Conservation (phyloP, 1,140 invertebrate species). For the Neuroterus valhalla region DNA sequence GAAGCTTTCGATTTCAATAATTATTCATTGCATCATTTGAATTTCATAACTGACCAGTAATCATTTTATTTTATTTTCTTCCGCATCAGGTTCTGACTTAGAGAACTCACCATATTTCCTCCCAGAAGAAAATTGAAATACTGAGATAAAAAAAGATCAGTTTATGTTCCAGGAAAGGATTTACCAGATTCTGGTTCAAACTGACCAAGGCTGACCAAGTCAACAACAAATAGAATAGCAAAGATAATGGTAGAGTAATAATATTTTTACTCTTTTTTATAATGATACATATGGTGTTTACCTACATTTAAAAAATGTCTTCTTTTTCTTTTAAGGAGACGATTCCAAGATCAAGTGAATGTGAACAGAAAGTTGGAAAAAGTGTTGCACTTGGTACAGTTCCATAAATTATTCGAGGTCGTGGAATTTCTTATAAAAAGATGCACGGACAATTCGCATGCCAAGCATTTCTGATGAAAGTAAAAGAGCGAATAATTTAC, state of each 20-base stretch:
- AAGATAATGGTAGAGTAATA: too few relatives aligned
- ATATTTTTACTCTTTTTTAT: too few relatives aligned
- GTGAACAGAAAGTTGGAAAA: constrained; percentile 10
- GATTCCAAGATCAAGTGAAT: background rate
- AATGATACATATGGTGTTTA: too few relatives aligned
- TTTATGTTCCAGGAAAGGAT: too few relatives aligned
- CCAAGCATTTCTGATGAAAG: constrained; percentile 16
- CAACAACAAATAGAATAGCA: too few relatives aligned
- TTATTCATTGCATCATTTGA: constrained; percentile 18
- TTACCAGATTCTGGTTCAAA: too few relatives aligned
- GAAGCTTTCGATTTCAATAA: constrained; percentile 19
- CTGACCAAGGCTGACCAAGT: too few relatives aligned
- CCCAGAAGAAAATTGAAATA: too few relatives aligned
- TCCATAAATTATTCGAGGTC: constrained; percentile 5
- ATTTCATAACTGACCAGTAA: constrained; percentile 14
- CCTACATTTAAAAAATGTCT: background rate
- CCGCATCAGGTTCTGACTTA: constrained; percentile 11
- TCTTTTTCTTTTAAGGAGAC: background rate
- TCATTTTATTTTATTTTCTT: background rate
- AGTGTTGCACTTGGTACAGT: constrained; percentile 13
- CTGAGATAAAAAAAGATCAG: too few relatives aligned
- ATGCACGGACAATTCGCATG: constrained; percentile 27
- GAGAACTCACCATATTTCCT: background rate
- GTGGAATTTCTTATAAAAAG: constrained; percentile 7
- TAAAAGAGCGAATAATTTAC: constrained; percentile 23